These are phyloP conservation scores for Macrostomum cliftonense DNA, from an alignment of 2,888 invertebrate genomes.

Conservation along the genomic window DNA sequence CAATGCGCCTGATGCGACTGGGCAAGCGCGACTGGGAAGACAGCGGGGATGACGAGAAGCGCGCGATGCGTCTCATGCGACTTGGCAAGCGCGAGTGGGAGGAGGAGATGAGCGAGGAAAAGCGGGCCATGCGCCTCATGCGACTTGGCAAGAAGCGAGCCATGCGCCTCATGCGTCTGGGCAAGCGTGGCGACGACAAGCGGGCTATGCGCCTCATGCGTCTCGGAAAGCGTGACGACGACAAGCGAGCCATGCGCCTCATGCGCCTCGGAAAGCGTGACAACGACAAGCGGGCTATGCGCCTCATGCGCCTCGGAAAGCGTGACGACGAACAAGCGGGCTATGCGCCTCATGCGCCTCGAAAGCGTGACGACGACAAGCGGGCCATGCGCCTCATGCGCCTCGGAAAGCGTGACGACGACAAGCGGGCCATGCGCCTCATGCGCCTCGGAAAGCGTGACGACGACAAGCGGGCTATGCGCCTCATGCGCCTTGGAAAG, in stretches of 20 bases:
- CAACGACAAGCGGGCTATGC: not conserved
- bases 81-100: not conserved
- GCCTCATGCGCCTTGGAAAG: not conserved
- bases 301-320: not conserved
- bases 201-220: not conserved
- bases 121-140: not conserved
- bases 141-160: not conserved
- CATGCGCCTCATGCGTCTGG: not conserved
- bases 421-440: not conserved
- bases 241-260: not conserved
- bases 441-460: not conserved
- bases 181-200: not conserved
- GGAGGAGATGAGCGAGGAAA: not conserved
- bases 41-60: not conserved
- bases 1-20: not conserved
- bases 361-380: not conserved
- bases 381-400: not conserved
- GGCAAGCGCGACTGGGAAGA: not conserved
- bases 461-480: not conserved
- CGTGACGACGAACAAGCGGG: not conserved
- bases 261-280: not conserved
- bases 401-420: not conserved
- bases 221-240: not conserved
- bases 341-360: not conserved
- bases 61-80: not conserved